Evolutionary conservation across 2,113 vertebrate genomes (phyloP), one percentile per base, ranked within the genome.

Genomic region (Furnarius figulus): DNA sequence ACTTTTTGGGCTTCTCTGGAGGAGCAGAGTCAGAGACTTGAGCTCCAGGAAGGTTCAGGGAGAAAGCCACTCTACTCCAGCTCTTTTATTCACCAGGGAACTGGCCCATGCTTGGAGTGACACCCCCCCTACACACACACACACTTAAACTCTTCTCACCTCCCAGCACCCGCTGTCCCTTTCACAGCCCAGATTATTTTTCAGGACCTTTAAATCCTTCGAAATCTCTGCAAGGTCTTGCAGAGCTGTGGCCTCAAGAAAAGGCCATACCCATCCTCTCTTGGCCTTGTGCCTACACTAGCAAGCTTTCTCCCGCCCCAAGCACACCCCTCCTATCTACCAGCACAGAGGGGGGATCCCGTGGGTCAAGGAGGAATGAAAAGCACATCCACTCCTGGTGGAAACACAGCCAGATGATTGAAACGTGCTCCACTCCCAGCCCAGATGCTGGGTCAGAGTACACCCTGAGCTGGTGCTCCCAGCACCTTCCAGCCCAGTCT

Each of bases 271-370:
- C 42, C 39, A 39, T 77, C n/a, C 20, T 72, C 37, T 71, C 65
- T 56, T 95, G 87, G 87, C 86, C 55, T 77, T 35, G 44, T 85
- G 87, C 83, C 80, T 92, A 31, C 35, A 14, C 24, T 83, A 89
- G 92, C 80, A 73, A 80, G 58, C 61, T 61, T 68, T 50, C 47
- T 78, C 47, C 53, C 81, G 46, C 42, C 17, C 87, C 68, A 67
- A 27, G 44, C 53, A 78, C 82, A 75, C 81, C 73, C 76, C n/a
- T 77, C 19, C 82, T 77, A 53, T 96, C 83, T 70, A 80, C 55
- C 2, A 3, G 52, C 82, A 66, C 65, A 47, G 72, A 77, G 31
- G 0, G 24, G 33, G 53, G 17, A 87, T 90, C 70, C 56, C 9
- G 1, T 0, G 5, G 50, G 67, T 71, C 40, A n/a, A 65, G 28